A percentile compares a stretch with the other conserved stretches of the same genome.
phyloP scores from a whole-genome alignment of 2,113 vertebrate species.

The Gobio gobio region DNA sequence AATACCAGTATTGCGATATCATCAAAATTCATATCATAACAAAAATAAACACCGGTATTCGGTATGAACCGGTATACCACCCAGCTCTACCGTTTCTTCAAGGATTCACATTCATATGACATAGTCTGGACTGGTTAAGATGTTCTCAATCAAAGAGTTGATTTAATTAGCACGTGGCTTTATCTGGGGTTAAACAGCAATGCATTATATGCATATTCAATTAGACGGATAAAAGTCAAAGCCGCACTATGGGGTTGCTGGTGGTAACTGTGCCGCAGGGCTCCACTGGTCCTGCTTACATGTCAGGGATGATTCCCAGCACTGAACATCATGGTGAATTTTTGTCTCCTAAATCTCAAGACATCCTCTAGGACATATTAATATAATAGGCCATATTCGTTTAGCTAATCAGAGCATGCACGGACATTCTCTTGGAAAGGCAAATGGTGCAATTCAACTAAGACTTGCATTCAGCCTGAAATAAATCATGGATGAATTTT shows the following conservation, averaged over 20 bases:
- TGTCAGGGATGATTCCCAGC: constrained; percentile 77
- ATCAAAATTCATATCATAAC: too few species aligned
- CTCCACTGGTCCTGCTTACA: constrained; percentile 65
- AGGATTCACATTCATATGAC: not conserved
- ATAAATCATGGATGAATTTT: constrained; percentile 75
- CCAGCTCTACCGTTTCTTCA: too few species aligned
- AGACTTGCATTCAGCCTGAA: constrained; percentile 73
- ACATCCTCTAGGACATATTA: constrained; percentile 71
- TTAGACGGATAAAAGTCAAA: constrained; percentile 73
- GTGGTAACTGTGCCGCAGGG: constrained; percentile 75
- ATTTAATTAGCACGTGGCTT: constrained; percentile 56
- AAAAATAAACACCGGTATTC: too few species aligned
- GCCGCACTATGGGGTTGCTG: constrained; percentile 72
- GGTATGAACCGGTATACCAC: too few species aligned
- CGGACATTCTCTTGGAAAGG: constrained; percentile 75
- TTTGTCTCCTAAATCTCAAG: constrained; percentile 59
- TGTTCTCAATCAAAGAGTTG: constrained; percentile 53
- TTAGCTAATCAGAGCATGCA: constrained; percentile 79
- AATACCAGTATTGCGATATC: too few species aligned
- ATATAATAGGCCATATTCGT: constrained; percentile 75
- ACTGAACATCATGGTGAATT: constrained; percentile 71
- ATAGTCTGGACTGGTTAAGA: constrained; percentile 46
- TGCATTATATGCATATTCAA: constrained; percentile 66
- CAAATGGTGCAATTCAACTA: constrained; percentile 78
- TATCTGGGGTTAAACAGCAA: constrained; percentile 50